Base-by-base conservation (phyloP, 2,888 invertebrate genomes). In the Polydrusus cervinus region DNA sequence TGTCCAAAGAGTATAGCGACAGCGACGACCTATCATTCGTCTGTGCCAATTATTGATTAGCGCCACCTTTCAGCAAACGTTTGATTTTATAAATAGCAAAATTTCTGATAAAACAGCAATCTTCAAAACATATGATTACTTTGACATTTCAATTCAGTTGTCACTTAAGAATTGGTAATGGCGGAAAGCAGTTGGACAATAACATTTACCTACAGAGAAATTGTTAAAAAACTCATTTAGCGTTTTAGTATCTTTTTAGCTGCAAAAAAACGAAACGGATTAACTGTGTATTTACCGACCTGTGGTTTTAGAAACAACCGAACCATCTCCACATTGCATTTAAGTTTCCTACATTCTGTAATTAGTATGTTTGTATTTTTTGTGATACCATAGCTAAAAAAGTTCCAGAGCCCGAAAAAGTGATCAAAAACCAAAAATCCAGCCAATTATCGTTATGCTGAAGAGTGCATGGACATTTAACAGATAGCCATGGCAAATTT, bases 401-500 rank as follows among this genome's bases (percentile, higher is more conserved):
- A 65, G 67, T 62, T 72, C 49, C 14, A 66, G 53, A 64, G 34
- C 43, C 43, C 64, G 16, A 78, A 78, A 78, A 78, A 77, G 72
- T 78, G 70, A 65, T 69, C 45, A 73, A 78, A n/a, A 79, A 70
- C 73, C 67, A 75, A 77, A 34, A 64, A 64, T 77, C 77, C 77
- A 77, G 75, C 70, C 78, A 76, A 72, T 75, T 81, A 82, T 81
- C 84, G 87, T 87, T 85, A 87, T 87, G 87, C 84, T 83, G 83
- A 84, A 81, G 80, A 82, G 83, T 84, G 82, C 80, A 79, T 79
- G 79, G 73, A 78, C 72, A 77, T 79, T 81, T 78, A 82, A 78
- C 79, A 87, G 87, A 86, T 87, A 94, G 94, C 93, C 92, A 95
- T 96, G 95, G 95, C 95, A 91, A 95, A 95, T 92, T 92, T 95